Evolutionary conservation across 1,140 invertebrate species (phyloP), one percentile per base, ranked within the genome.

Genomic region (Bradysia coprophila): DNA sequence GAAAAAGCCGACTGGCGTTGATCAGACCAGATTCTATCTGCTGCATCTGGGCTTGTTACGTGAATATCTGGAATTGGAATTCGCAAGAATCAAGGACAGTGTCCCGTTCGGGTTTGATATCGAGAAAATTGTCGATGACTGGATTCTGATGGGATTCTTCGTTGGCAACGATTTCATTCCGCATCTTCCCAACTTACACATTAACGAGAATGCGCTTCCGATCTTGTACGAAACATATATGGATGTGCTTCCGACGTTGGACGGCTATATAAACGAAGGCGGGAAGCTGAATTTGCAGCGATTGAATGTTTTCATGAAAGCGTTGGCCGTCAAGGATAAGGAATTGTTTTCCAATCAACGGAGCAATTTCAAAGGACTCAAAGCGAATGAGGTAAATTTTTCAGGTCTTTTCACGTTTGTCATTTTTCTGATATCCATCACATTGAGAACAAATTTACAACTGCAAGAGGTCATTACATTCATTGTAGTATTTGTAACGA

Each of bases 121-220:
- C 44, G 90, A 93, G 52, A 78, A 79, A 42, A 54, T 78, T 23
- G 72, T 78, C 1, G 75, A 78, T 41, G 76, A 78, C 45, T 78
- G 78, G 83, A 76, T 97, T 3, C 62, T 97, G 6, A 90, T 98
- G 85, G 84, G 88, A 2, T 96, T 96, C 60, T 64, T 98, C 21
- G 82, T 97, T 5, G 93, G 93, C 34, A 98, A 98, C 63, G 93
- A 98, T 64, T 98, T 98, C 62, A 86, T 98, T 51, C 93, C 93
- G 1, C 74, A 95, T 64, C 65, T 97, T 41, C 92, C 93, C 21
- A 78, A 93, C 59, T 70, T 98, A 55, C 88, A 97, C 59, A 96
- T 98, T 49, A 73, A 75, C 42, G 80, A 86, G 54, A 87, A 89
- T 53, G 88, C 89, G 23, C 56, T 97, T 38, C 81, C 86, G 0